These are phyloP conservation scores for Biston betularia DNA, from an alignment of 2,888 invertebrate genomes.

Conservation along the genomic window DNA sequence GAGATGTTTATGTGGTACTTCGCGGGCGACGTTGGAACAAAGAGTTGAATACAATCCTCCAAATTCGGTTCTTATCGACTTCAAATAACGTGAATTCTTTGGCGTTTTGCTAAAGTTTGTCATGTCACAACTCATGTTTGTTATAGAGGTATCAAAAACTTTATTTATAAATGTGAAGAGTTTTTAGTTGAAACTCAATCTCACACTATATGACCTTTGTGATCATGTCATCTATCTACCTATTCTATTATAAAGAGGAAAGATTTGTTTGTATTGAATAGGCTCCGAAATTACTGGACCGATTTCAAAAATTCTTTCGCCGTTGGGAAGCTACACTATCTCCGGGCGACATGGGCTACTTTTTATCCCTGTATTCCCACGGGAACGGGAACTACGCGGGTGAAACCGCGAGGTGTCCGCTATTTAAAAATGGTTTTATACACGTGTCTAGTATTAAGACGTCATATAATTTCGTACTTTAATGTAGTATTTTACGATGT, in stretches of 20 bases:
- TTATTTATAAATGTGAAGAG: background rate
- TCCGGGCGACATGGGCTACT: too few relatives aligned
- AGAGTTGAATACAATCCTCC: slow-evolving; percentile 11
- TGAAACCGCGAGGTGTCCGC: too few relatives aligned
- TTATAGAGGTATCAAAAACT: background rate
- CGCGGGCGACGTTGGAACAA: slow-evolving; percentile 33
- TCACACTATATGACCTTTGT: background rate
- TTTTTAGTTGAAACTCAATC: background rate
- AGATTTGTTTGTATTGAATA: too few relatives aligned
- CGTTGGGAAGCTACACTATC: too few relatives aligned
- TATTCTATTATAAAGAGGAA: too few relatives aligned
- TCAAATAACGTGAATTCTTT: background rate
- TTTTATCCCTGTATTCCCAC: too few relatives aligned
- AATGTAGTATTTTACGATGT: too few relatives aligned
- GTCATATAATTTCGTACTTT: too few relatives aligned
- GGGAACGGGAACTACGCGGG: too few relatives aligned
- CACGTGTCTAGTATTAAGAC: background rate
- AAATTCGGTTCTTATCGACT: background rate
- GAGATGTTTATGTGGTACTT: slow-evolving; percentile 39
- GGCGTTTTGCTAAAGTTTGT: slow-evolving; percentile 3
- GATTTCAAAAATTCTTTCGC: too few relatives aligned
- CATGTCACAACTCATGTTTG: background rate
- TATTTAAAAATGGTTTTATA: background rate
- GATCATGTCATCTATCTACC: too few relatives aligned
- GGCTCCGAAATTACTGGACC: too few relatives aligned